A percentile compares a stretch with the other conserved stretches of the same genome.
Conservation (phyloP, 2,113 vertebrate genomes). For the Hoplias malabaricus region DNA sequence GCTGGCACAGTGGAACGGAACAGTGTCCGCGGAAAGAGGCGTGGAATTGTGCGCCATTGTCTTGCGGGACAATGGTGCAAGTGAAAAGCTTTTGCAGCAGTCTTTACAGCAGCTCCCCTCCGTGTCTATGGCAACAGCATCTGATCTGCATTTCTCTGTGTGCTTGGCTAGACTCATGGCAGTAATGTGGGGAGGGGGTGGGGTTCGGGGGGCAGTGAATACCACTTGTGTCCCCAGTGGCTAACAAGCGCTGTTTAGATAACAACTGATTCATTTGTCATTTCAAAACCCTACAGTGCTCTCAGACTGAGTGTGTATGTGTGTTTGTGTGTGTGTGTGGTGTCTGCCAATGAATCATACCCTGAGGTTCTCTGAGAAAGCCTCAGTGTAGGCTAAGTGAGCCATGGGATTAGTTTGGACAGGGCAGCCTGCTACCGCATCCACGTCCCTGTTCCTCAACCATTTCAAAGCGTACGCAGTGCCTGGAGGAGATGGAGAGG, state of each 20-base stretch:
- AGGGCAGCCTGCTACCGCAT: constrained; percentile 22
- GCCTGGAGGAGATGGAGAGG: not conserved
- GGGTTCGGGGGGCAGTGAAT: constrained; percentile 15
- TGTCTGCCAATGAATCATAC: constrained; percentile 57
- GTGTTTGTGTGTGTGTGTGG: constrained; percentile 27
- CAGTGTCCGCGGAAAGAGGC: constrained; percentile 47
- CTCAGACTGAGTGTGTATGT: not conserved
- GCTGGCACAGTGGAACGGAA: constrained; percentile 62
- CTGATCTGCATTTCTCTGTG: constrained; percentile 67
- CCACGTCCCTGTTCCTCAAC: not conserved
- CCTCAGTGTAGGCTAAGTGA: constrained; percentile 35
- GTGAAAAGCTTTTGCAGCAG: constrained; percentile 71
- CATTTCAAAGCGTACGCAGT: constrained; percentile 15
- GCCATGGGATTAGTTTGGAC: constrained; percentile 27
- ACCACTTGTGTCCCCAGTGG: constrained; percentile 55
- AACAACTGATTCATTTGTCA: constrained; percentile 48
- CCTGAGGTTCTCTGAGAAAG: constrained; percentile 34
- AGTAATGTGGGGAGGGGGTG: constrained; percentile 22
- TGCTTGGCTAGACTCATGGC: constrained; percentile 43
- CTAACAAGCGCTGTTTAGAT: constrained; percentile 41
- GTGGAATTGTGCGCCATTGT: constrained; percentile 76
- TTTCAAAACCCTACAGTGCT: constrained; percentile 20
- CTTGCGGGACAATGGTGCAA: constrained; percentile 76
- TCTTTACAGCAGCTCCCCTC: constrained; percentile 68
- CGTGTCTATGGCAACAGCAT: constrained; percentile 80